Percentiles rank a stretch among this genome's conserved stretches.
Evolutionary conservation across 30 jellyfish, hydroid and myxozoan genomes (phyloP).

Genomic region (Chrysaora quinquecirrha): DNA sequence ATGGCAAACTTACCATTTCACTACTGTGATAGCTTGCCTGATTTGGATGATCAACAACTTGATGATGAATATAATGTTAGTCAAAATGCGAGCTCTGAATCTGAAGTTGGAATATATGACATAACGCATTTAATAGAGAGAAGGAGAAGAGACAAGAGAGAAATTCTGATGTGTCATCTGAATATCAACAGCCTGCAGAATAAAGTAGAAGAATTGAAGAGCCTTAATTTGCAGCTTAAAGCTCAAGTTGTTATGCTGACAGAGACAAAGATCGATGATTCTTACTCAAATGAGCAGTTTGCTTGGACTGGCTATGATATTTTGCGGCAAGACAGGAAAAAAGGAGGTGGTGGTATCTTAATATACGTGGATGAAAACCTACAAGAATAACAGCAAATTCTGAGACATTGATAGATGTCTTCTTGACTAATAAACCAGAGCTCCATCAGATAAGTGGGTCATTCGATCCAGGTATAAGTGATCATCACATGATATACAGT

Average conservation of each 20-base stretch:
- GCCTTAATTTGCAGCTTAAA: conserved; percentile 7
- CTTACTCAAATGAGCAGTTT: conserved; percentile 53
- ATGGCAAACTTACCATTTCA: neutral
- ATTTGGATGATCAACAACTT: neutral
- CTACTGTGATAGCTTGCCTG: neutral
- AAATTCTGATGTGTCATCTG: neutral
- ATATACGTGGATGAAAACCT: conserved; percentile 21
- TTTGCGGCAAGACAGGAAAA: conserved; percentile 39
- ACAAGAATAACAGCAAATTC: conserved; percentile 33
- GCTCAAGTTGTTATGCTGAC: conserved; percentile 40
- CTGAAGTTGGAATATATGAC: neutral
- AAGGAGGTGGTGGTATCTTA: conserved; percentile 62
- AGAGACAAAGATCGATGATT: conserved; percentile 47
- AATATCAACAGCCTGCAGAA: conserved; percentile 18
- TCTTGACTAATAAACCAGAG: conserved; percentile 23
- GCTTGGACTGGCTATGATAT: conserved; percentile 13
- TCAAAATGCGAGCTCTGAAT: no score
- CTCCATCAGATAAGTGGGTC: conserved; percentile 21
- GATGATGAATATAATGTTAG: neutral
- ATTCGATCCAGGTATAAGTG: conserved; percentile 26
- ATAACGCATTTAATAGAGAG: neutral
- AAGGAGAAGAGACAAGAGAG: neutral
- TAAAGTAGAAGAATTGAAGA: conserved; percentile 27
- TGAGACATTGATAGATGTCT: conserved; percentile 30
- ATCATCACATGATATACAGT: conserved; percentile 17